Evolutionary conservation across 2,888 invertebrate species (phyloP).

Genomic region (Plagodis dolabraria): DNA sequence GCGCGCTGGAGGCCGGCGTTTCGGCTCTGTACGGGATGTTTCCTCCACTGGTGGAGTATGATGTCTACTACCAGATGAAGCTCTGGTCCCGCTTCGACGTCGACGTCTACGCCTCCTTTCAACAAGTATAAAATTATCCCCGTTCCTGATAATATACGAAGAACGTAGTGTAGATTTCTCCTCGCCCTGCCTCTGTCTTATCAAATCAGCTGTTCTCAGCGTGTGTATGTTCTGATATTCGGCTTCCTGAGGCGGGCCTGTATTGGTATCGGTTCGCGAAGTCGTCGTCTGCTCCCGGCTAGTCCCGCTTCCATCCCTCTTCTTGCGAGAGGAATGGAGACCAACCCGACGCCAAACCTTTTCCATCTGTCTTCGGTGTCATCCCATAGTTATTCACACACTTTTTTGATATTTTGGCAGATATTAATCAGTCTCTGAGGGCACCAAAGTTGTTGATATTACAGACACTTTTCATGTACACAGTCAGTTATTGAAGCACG

Average conservation of each 20-base stretch:
- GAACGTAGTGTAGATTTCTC: slow-evolving; percentile 80
- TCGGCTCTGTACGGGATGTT: slow-evolving; percentile 71
- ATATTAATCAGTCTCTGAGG: slow-evolving; percentile 12
- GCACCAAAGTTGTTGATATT: not conserved
- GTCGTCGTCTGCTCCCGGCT: slow-evolving; percentile 69
- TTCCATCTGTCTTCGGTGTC: slow-evolving; percentile 82
- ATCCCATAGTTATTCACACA: slow-evolving; percentile 74
- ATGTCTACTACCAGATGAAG: slow-evolving; percentile 75
- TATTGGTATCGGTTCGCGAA: slow-evolving; percentile 36
- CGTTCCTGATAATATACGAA: slow-evolving; percentile 81
- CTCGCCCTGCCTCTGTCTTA: slow-evolving; percentile 78
- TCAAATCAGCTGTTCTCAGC: slow-evolving; percentile 80
- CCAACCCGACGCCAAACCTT: slow-evolving; percentile 84
- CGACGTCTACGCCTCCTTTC: slow-evolving; percentile 76
- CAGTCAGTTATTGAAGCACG: slow-evolving; percentile 6
- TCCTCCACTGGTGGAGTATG: slow-evolving; percentile 79
- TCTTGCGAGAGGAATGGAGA: slow-evolving; percentile 84
- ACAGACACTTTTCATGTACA: not conserved
- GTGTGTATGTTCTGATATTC: slow-evolving; percentile 82
- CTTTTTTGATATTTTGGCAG: slow-evolving; percentile 22
- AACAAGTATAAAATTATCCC: slow-evolving; percentile 80
- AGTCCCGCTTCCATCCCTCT: slow-evolving; percentile 83
- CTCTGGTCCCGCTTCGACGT: slow-evolving; percentile 76
- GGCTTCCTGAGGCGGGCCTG: slow-evolving; percentile 66
- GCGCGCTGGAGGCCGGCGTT: slow-evolving; percentile 77